Conservation (phyloP, 2,888 invertebrate genomes). For the Andrena chrysosceles region DNA sequence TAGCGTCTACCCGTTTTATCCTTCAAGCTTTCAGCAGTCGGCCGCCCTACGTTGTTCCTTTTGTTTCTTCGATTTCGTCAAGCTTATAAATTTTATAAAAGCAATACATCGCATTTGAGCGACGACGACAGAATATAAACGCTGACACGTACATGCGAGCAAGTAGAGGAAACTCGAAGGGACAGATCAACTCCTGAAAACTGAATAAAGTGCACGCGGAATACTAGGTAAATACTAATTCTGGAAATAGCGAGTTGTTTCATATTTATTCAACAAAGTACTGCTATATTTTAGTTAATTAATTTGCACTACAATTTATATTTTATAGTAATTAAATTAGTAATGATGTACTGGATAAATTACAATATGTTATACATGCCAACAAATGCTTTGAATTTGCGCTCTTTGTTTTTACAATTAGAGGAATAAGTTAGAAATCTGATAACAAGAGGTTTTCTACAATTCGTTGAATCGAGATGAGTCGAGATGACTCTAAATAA, state of each 20-base stretch:
- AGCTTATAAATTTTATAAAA: conserved; percentile 79
- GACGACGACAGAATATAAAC: conserved; percentile 21
- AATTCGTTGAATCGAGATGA: too few species aligned
- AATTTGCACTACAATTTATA: too few species aligned
- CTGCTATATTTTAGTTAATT: too few species aligned
- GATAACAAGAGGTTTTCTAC: too few species aligned
- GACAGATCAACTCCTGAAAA: conserved; percentile 9
- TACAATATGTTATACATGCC: too few species aligned
- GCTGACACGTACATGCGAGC: conserved; percentile 16
- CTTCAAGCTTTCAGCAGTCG: conserved; percentile 17
- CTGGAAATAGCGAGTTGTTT: neutral
- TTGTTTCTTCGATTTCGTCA: conserved; percentile 60
- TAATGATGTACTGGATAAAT: too few species aligned
- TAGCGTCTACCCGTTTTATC: conserved; percentile 46
- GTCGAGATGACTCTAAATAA: neutral
- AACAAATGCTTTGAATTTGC: too few species aligned
- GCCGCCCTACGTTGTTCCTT: conserved; percentile 24
- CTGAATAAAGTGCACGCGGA: neutral
- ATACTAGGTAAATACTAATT: neutral
- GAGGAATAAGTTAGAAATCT: too few species aligned
- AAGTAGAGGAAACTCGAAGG: neutral
- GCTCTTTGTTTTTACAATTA: too few species aligned
- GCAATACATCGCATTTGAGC: conserved; percentile 9
- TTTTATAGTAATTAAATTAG: too few species aligned
- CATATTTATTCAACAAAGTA: too few species aligned